Evolutionary conservation across 2,113 vertebrate genomes (phyloP), one percentile per base, ranked within the genome.

Genomic region (Lontra canadensis): DNA sequence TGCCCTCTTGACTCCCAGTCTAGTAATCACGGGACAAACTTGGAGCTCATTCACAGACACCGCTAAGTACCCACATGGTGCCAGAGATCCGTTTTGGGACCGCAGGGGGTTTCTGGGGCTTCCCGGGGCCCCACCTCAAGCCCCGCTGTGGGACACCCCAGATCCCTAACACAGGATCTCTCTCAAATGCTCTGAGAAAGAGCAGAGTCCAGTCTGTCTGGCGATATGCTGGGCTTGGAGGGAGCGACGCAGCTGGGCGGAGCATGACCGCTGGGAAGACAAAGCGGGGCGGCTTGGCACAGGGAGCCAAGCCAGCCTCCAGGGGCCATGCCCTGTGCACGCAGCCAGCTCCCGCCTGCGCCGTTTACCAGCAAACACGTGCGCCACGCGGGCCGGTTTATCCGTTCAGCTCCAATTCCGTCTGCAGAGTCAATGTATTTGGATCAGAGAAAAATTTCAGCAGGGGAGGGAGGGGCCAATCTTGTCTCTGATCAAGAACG

Each of bases 81-180:
- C 63, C 49, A 42, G 79, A 67, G 65, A 71, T 39, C 81, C 4
- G 11, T 20, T n/a, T n/a, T 9, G 29, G 78, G 44, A 65, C 26
- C 17, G 6, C 57, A 0, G 13, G 6, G 8, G 6, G 4, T 1
- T 7, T 13, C 29, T 73, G 61, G 23, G n/a, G 4, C 29, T 63
- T 71, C 59, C 52, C 4, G 29, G 52, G n/a, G 15, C 18, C n/a
- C 34, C 29, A 42, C 15, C 7, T 34, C 11, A 74, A 87, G 39
- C 52, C 49, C 67, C 1, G 31, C 3, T 12, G 13, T 49, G 47
- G 23, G n/a, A 55, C 17, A 14, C 17, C 63, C 57, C 67, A 59
- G 9, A 8, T 91, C 57, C 71, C 73, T 57, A 74, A 52, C 18
- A 57, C 1, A 4, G 31, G 67, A 94, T 57, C 87, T 90, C 25